phyloP scores from a whole-genome alignment of 2,888 invertebrate species.

The Sycophila texana region DNA sequence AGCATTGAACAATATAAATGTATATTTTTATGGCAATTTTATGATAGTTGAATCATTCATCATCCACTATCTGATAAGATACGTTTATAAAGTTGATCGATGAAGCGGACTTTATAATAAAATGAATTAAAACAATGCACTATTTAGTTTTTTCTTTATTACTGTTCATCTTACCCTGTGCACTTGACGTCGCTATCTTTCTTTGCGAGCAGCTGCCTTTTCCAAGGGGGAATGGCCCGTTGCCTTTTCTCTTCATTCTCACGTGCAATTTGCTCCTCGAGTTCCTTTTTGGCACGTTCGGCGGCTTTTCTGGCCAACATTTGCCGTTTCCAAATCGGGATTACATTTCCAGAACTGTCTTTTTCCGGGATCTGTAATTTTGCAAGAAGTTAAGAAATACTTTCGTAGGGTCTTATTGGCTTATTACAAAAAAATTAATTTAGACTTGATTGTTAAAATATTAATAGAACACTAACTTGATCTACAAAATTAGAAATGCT shows the following conservation, averaged over 20 bases:
- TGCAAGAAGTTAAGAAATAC: conserved; percentile 58
- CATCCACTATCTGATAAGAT: no score
- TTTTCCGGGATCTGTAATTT: conserved; percentile 90
- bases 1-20: no score
- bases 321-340: conserved; percentile 96
- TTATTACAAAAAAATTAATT: not conserved
- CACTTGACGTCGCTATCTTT: conserved; percentile 79
- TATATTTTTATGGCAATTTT: no score
- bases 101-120: no score
- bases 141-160: no score
- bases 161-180: conserved; percentile 18
- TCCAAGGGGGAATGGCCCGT: conserved; percentile 95
- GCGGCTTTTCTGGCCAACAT: conserved; percentile 96
- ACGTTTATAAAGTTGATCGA: no score
- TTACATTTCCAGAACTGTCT: conserved; percentile 90
- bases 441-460: not conserved
- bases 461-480: conserved; percentile 77
- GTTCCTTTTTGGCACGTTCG: conserved; percentile 92
- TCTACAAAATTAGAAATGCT: conserved; percentile 92
- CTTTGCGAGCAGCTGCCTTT: conserved; percentile 89
- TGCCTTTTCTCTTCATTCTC: conserved; percentile 91
- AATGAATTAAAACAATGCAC: no score
- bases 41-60: no score
- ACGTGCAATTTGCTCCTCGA: conserved; percentile 89
- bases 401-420: not conserved